These are phyloP conservation scores for Tetramorium bicarinatum DNA, from an alignment of 2,888 invertebrate genomes.

Conservation along the genomic window DNA sequence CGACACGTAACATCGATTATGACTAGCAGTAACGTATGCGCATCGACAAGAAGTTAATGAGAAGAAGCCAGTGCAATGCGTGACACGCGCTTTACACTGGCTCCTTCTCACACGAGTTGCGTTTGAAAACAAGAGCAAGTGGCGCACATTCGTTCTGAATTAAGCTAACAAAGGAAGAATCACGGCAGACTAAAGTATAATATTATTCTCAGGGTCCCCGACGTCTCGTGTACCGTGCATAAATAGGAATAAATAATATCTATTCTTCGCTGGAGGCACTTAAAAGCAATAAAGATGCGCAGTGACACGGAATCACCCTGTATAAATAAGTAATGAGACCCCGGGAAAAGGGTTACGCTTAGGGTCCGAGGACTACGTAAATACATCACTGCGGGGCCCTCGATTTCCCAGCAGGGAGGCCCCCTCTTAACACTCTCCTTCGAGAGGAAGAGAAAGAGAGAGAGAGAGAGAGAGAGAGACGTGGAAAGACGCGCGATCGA, in stretches of 20 bases:
- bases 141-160: not conserved
- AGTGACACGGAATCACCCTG: not conserved
- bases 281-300: conserved; percentile 7
- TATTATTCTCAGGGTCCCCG: not conserved
- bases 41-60: conserved; percentile 47
- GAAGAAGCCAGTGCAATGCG: conserved; percentile 19
- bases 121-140: not conserved
- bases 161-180: not conserved
- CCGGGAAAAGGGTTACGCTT: conserved; percentile 28
- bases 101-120: no score
- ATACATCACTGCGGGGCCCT: conserved; percentile 55
- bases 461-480: conserved; percentile 11
- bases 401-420: conserved; percentile 59
- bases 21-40: conserved; percentile 34
- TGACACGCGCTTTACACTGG: conserved; percentile 11
- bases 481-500: conserved; percentile 15
- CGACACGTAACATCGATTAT: conserved; percentile 49
- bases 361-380: conserved; percentile 29
- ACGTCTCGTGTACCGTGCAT: not conserved
- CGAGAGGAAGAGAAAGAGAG: not conserved
- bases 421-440: conserved; percentile 47
- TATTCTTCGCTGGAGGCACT: not conserved
- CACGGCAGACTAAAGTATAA: not conserved
- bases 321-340: conserved; percentile 25
- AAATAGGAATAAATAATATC: not conserved